phyloP scores from a whole-genome alignment of 2,797 vertebrate genomes.

The Iguana delicatissima region DNA sequence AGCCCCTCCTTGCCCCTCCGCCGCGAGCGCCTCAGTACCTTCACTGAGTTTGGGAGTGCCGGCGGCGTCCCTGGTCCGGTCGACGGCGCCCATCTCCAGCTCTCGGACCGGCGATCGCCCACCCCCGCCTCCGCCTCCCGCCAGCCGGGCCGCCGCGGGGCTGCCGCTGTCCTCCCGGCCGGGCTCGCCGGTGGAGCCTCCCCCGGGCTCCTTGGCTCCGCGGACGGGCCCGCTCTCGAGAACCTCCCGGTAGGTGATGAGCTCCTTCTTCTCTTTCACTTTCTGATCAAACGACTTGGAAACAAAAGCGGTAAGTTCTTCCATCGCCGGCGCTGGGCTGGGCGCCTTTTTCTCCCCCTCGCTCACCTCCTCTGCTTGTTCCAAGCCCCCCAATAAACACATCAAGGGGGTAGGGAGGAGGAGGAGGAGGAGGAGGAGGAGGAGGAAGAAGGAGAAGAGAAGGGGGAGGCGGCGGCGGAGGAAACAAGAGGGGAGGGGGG shows the following conservation, averaged over 20 bases:
- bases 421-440: constrained; percentile 58
- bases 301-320: constrained; percentile 98
- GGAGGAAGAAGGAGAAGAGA: constrained; percentile 51
- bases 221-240: constrained; percentile 91
- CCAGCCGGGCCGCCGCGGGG: constrained; percentile 78
- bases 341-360: constrained; percentile 54
- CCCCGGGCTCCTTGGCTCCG: constrained; percentile 84
- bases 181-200: constrained; percentile 82
- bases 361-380: constrained; percentile 78
- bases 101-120: constrained; percentile 90
- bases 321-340: constrained; percentile 85
- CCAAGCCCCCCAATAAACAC: constrained; percentile 86
- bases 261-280: constrained; percentile 98
- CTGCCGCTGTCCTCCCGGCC: constrained; percentile 87
- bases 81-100: constrained; percentile 89
- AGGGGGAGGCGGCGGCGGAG: constrained; percentile 48
- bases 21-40: constrained; percentile 76
- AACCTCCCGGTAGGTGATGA: constrained; percentile 96
- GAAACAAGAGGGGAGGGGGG: constrained; percentile 72
- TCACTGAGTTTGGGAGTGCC: constrained; percentile 95
- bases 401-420: constrained; percentile 85
- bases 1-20: not conserved
- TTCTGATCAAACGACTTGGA: constrained; percentile 99
- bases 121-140: constrained; percentile 69
- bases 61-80: constrained; percentile 89